phyloP scores from a whole-genome alignment of 2,888 invertebrate genomes.

The Siphlonurus alternatus region DNA sequence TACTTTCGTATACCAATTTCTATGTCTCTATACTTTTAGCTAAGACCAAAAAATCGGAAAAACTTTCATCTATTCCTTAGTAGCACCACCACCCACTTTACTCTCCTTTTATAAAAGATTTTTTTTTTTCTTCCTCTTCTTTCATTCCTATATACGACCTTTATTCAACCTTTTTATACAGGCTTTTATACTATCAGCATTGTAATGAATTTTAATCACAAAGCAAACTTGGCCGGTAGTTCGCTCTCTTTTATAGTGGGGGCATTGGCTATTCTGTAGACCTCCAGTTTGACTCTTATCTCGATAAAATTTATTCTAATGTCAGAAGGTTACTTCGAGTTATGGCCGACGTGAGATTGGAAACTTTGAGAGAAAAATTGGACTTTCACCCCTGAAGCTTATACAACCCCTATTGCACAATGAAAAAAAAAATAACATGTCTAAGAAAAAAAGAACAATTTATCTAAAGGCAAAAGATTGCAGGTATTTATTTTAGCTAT shows the following conservation, averaged over 20 bases:
- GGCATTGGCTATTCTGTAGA: not conserved
- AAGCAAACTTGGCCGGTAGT: not conserved
- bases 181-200: not conserved
- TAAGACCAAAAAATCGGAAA: not conserved
- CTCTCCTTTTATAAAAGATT: not conserved
- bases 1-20: not conserved
- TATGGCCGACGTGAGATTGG: not conserved
- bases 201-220: constrained; percentile 4
- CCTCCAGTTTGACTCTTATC: not conserved
- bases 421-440: not conserved
- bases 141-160: not conserved
- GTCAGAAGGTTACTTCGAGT: not conserved
- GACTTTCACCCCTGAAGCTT: not conserved
- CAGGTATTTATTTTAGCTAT: constrained; percentile 10
- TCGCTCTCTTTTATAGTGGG: not conserved
- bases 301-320: constrained; percentile 1
- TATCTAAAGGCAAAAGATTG: constrained; percentile 8
- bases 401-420: not conserved
- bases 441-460: not conserved
- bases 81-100: not conserved
- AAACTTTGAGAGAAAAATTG: not conserved
- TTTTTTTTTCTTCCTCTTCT: not conserved
- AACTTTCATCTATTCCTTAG: not conserved
- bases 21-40: not conserved
- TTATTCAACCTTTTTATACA: not conserved